Percentiles rank a stretch among this genome's conserved stretches.
phyloP scores from a whole-genome alignment of 2,888 invertebrate genomes.

The Fragum fragum region DNA sequence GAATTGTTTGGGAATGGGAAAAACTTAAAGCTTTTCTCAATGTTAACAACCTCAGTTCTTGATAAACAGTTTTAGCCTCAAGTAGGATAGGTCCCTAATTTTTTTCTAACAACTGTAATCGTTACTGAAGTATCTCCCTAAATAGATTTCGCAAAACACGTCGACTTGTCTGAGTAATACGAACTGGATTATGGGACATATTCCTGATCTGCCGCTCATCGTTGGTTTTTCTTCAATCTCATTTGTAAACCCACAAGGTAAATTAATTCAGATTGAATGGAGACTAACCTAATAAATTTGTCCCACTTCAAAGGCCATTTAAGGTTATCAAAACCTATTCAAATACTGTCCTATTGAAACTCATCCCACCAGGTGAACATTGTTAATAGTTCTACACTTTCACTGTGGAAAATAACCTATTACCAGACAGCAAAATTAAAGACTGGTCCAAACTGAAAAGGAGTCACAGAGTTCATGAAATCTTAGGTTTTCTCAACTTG shows the following conservation, averaged over 20 bases:
- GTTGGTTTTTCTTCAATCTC: slow-evolving; percentile 7
- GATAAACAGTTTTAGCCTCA: too few relatives aligned
- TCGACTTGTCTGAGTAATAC: slow-evolving; percentile 9
- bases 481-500: too few relatives aligned
- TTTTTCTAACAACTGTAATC: not conserved
- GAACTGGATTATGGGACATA: slow-evolving; percentile 4
- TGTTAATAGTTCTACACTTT: not conserved
- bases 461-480: too few relatives aligned
- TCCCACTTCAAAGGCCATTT: slow-evolving; percentile 29
- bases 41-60: too few relatives aligned
- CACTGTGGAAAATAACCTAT: too few relatives aligned
- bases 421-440: too few relatives aligned
- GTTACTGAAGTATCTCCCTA: not conserved
- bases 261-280: slow-evolving; percentile 23
- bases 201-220: not conserved
- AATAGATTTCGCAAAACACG: not conserved
- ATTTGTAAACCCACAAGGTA: slow-evolving; percentile 9
- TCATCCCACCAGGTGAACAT: slow-evolving; percentile 27
- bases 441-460: too few relatives aligned
- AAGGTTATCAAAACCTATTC: slow-evolving; percentile 25
- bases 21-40: too few relatives aligned
- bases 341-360: slow-evolving; percentile 20
- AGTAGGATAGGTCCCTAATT: not conserved
- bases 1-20: too few relatives aligned
- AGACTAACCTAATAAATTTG: slow-evolving; percentile 30